Conservation (phyloP, 2,797 vertebrate genomes). For the Florisuga fusca region DNA sequence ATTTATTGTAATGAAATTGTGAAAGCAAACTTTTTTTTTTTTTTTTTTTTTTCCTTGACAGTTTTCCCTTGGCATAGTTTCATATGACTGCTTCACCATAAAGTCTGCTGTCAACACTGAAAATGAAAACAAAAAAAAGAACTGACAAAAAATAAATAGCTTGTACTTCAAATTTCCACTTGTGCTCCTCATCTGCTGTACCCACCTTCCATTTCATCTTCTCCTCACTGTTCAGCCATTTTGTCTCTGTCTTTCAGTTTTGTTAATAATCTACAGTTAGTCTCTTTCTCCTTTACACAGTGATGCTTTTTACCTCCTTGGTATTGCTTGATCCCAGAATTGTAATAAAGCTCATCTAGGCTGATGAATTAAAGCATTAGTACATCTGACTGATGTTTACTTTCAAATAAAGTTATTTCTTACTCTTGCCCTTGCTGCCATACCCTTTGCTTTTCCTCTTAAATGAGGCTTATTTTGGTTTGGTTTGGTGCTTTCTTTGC, state of each 20-base stretch:
- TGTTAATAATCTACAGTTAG: constrained; percentile 27
- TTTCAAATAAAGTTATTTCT: constrained; percentile 32
- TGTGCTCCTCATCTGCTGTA: not conserved
- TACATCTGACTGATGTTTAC: constrained; percentile 55
- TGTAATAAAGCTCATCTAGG: constrained; percentile 41
- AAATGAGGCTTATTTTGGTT: constrained; percentile 39
- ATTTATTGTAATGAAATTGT: not conserved
- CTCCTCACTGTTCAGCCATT: not conserved
- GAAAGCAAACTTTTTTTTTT: not conserved
- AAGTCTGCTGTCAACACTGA: not conserved
- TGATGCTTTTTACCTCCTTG: constrained; percentile 21
- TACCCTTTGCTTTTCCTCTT: constrained; percentile 32
- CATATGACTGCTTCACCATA: not conserved
- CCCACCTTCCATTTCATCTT: constrained; percentile 13
- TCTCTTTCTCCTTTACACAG: not conserved
- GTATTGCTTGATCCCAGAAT: constrained; percentile 2
- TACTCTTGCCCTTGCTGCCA: not conserved
- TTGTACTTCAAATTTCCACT: not conserved
- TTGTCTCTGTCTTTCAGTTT: not conserved
- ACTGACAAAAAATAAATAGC: not conserved
- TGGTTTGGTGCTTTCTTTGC: constrained; percentile 24
- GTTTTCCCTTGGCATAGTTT: not conserved
- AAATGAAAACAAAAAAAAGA: not conserved
- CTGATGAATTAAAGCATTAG: constrained; percentile 58
- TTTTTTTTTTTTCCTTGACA: not conserved